Evolutionary conservation across 2,888 invertebrate species (phyloP).

Genomic region (Nephrotoma appendiculata): DNA sequence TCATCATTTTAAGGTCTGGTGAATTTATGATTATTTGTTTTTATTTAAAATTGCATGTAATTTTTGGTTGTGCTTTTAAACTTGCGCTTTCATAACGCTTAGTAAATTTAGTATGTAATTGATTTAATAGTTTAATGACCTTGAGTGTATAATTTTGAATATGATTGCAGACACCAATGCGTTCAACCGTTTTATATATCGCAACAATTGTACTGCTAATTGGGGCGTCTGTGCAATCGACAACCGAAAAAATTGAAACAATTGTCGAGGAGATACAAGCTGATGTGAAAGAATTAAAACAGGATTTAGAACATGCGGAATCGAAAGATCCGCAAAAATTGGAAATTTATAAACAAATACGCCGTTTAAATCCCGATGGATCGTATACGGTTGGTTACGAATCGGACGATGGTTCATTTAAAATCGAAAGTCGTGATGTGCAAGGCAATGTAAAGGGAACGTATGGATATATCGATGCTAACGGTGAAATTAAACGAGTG

Average conservation of each 20-base stretch:
- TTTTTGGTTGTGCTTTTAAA: not conserved
- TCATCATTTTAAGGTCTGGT: not conserved
- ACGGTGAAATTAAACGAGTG: slow-evolving; percentile 64
- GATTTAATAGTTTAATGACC: not conserved
- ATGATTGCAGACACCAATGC: not conserved
- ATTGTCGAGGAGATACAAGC: not conserved
- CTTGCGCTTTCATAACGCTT: not conserved
- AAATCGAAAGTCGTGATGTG: slow-evolving; percentile 68
- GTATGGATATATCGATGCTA: slow-evolving; percentile 64
- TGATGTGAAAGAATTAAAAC: not conserved
- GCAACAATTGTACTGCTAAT: not conserved
- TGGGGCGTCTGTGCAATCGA: not conserved
- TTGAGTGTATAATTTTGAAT: not conserved
- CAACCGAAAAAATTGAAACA: not conserved
- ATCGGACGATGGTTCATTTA: slow-evolving; percentile 72
- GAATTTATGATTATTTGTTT: not conserved
- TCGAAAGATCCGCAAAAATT: slow-evolving; percentile 53
- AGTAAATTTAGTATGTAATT: not conserved
- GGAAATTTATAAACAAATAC: slow-evolving; percentile 68
- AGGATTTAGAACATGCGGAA: slow-evolving; percentile 36
- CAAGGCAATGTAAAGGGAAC: slow-evolving; percentile 69
- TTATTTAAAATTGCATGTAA: not conserved
- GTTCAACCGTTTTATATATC: not conserved
- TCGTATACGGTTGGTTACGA: slow-evolving; percentile 76
- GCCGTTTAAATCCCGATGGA: slow-evolving; percentile 66